A percentile compares a stretch with the other conserved stretches of the same genome.
phyloP scores from a whole-genome alignment of 1,140 invertebrate species.

The Camponotus pennsylvanicus region DNA sequence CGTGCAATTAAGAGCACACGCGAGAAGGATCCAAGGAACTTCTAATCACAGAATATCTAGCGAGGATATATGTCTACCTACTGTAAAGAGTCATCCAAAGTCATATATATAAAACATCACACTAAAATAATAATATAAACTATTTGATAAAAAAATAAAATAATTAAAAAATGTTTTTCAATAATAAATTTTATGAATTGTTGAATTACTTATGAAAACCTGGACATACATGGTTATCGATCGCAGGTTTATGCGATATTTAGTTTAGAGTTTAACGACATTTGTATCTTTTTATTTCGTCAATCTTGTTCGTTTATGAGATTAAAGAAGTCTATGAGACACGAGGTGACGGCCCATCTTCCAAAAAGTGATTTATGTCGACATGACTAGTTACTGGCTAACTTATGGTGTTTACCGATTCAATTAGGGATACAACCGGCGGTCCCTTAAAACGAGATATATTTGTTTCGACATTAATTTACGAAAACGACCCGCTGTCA shows the following conservation, averaged over 20 bases:
- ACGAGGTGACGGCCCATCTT: conserved; percentile 67
- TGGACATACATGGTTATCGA: background rate
- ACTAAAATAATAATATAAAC: background rate
- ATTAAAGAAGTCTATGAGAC: conserved; percentile 30
- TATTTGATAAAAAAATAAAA: background rate
- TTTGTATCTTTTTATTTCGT: background rate
- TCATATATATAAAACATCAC: background rate
- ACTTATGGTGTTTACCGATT: conserved; percentile 86
- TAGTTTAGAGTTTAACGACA: background rate
- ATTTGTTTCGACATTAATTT: conserved; percentile 86
- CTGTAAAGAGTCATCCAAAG: background rate
- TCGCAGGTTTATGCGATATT: background rate
- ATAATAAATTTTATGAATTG: background rate
- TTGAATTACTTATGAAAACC: background rate
- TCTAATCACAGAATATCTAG: conserved; percentile 30
- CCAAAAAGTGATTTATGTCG: conserved; percentile 79
- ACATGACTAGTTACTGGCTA: conserved; percentile 81
- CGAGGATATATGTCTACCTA: background rate
- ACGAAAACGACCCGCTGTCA: conserved; percentile 84
- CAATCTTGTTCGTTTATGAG: conserved; percentile 13
- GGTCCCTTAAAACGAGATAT: conserved; percentile 80
- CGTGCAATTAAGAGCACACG: conserved; percentile 50
- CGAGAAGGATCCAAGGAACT: conserved; percentile 48
- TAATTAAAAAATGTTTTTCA: conserved; percentile 6
- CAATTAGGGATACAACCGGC: conserved; percentile 83